Evolutionary conservation across 2,888 invertebrate genomes (phyloP), one percentile per base, ranked within the genome.

Genomic region (Melikaiella ostensackeni): DNA sequence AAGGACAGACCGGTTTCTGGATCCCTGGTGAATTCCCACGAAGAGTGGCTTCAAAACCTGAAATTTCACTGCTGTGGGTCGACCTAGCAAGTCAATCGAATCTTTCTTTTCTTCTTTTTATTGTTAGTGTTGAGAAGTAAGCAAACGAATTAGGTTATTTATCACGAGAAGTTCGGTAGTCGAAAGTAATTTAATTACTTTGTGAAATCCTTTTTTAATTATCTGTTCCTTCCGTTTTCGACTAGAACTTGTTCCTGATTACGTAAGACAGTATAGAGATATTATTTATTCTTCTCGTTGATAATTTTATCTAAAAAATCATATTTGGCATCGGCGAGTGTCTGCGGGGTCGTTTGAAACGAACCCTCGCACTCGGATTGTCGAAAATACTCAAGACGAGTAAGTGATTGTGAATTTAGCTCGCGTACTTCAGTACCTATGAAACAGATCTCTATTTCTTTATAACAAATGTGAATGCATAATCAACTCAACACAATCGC

Each of bases 41-140:
- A 75, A 75, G 82, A 82, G 84, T 83, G 79, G 79, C 81, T 80
- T 84, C 81, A 82, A 77, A 79, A 81, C 73, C 81, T 80, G 75
- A 84, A 84, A 81, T 81, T 83, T 80, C 74, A 81, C 78, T 86
- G 83, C 83, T 86, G 86, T 85, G 81, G 85, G 85, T 83, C 78
- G 84, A 83, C 87, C 82, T 81, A 77, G 79, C 77, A 83, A 66
- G 35, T 24, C 13, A 13, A 24, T 74, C 66, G 35, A 55, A 75
- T 75, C 27, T 76, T 75, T 11, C 5, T 70, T 62, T 63, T 30
- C 35, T 66, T 77, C 19, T 63, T 30, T 46, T 46, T 70, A 70
- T 59, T 78, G 64, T 77, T 70, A 75, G 77, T 76, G 16, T 19
- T 42, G 13, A 13, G 24, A 24, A 57, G 24, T 24, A 6, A 24